A percentile compares a stretch with the other conserved stretches of the same genome.
phyloP scores from a whole-genome alignment of 1,140 invertebrate genomes.

The fruit fly (Drosophila melanogaster) region Release_6_plus_ISO1_MT NT_033777.3:20174001-20174500 shows the following conservation, averaged over 20 bases:
- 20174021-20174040: conserved; percentile 52
- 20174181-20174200: conserved; percentile 96
- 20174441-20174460: too few relatives aligned
- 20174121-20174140: conserved; percentile 95
- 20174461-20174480: neutral
- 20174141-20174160: conserved; percentile 93
- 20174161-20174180: conserved; percentile 94
- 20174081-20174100: conserved; percentile 91
- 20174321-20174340: conserved; percentile 98
- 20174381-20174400: conserved; percentile 93
- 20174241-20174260: conserved; percentile 98
- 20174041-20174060: conserved; percentile 21
- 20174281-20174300: conserved; percentile 98
- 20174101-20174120: conserved; percentile 96
- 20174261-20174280: conserved; percentile 99
- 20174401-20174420: conserved; percentile 94
- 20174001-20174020: conserved; percentile 62
- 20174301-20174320: conserved; percentile 97
- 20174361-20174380: conserved; percentile 98
- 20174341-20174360: conserved; percentile 99
- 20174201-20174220: conserved; percentile 97
- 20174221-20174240: conserved; percentile 96
- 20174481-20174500: conserved; percentile 92
- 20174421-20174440: too few relatives aligned
- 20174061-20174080: neutral